These are phyloP conservation scores for Psittacula echo DNA, from an alignment of 2,797 vertebrate genomes.

Conservation along the genomic window DNA sequence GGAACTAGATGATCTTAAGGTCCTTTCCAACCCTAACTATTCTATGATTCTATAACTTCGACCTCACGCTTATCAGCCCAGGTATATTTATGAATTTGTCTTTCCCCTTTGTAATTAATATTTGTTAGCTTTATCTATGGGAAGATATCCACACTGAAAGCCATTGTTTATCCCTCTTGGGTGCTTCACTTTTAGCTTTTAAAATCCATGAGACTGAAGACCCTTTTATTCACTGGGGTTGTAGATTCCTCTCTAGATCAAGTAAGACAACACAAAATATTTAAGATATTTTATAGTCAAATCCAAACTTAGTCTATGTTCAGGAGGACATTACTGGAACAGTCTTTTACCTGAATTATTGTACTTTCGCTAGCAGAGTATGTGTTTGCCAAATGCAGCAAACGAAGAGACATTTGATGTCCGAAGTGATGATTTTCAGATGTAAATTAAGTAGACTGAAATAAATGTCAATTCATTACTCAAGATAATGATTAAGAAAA, in stretches of 20 bases:
- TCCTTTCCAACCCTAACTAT: no score
- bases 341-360: not conserved
- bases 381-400: not conserved
- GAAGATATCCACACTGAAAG: not conserved
- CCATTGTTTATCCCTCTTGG: not conserved
- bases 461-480: not conserved
- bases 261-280: not conserved
- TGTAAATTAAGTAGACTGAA: not conserved
- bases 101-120: not conserved
- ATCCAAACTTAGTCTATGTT: no score
- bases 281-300: not conserved
- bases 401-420: not conserved
- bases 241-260: not conserved
- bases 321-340: not conserved
- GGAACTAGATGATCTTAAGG: no score
- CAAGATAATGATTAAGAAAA: not conserved
- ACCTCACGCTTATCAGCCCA: not conserved
- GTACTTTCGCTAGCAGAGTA: not conserved
- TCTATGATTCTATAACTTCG: not conserved
- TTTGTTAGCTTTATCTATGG: not conserved
- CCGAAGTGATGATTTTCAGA: not conserved
- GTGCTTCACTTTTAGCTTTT: not conserved
- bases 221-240: not conserved
- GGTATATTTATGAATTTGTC: not conserved
- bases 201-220: not conserved